phyloP scores from a whole-genome alignment of 2,888 invertebrate genomes.

The Brenthis ino region DNA sequence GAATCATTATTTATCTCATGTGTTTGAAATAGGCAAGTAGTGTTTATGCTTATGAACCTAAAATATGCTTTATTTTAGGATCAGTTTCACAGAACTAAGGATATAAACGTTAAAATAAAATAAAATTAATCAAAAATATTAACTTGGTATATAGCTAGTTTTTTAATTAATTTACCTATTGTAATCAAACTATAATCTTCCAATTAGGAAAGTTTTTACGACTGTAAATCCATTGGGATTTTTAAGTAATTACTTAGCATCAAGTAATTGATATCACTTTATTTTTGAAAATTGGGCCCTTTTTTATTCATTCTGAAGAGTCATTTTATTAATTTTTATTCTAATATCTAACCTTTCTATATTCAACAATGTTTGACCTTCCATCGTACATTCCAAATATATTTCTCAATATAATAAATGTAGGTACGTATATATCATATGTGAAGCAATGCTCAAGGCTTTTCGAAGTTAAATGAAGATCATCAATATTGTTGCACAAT shows the following conservation, averaged over 20 bases:
- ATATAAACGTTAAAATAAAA: too few relatives aligned
- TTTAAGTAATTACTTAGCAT: constrained; percentile 13
- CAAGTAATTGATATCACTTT: not conserved
- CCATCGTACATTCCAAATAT: constrained; percentile 4
- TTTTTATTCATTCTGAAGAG: not conserved
- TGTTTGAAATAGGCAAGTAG: not conserved
- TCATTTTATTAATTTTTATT: not conserved
- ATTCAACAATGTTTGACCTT: not conserved
- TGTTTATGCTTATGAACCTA: too few relatives aligned
- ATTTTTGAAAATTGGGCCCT: not conserved
- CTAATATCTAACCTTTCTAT: not conserved
- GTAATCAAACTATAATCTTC: not conserved
- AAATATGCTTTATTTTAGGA: too few relatives aligned
- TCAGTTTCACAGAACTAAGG: too few relatives aligned
- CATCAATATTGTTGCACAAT: constrained; percentile 31
- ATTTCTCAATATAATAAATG: constrained; percentile 16
- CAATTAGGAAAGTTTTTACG: not conserved
- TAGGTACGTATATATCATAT: not conserved
- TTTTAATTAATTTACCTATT: too few relatives aligned
- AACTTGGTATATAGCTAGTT: too few relatives aligned
- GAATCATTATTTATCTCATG: constrained; percentile 16
- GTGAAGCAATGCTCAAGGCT: constrained; percentile 25
- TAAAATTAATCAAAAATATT: too few relatives aligned
- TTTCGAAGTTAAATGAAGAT: constrained; percentile 24
- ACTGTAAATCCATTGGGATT: constrained; percentile 4